These are phyloP conservation scores for Semicossyphus pulcher DNA, from an alignment of 2,113 vertebrate species.

Conservation along the genomic window DNA sequence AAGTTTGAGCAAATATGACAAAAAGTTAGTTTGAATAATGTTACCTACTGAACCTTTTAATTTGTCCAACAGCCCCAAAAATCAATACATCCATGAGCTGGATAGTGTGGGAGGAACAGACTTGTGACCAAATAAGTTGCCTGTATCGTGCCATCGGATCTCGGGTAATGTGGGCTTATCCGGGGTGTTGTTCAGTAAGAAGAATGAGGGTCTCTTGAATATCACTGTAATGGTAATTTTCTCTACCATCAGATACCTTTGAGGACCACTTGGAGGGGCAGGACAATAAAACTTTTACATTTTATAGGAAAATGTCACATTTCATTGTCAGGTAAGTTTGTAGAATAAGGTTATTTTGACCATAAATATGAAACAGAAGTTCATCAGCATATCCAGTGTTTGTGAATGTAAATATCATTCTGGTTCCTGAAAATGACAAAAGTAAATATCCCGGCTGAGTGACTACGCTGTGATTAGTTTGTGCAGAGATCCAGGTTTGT, in stretches of 20 bases:
- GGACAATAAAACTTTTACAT: constrained; percentile 88
- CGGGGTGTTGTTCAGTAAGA: neutral
- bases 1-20: no score
- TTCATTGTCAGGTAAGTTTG: constrained; percentile 77
- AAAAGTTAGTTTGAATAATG: no score
- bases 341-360: no score
- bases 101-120: constrained; percentile 94
- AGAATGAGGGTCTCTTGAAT: neutral
- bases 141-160: constrained; percentile 89
- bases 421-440: no score
- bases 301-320: constrained; percentile 86
- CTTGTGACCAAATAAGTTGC: constrained; percentile 85
- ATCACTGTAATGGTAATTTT: neutral
- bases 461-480: no score
- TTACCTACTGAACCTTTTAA: no score
- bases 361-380: no score
- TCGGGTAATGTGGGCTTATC: constrained; percentile 80
- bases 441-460: no score
- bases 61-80: constrained; percentile 87
- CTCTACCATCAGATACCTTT: constrained; percentile 84
- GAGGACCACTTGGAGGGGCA: constrained; percentile 90
- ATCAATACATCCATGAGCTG: constrained; percentile 86
- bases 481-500: no score
- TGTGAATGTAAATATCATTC: no score
- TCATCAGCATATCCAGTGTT: no score